A percentile compares a stretch with the other conserved stretches of the same genome.
Conservation (phyloP, 2,888 invertebrate genomes). For the Diarsia dahlii region DNA sequence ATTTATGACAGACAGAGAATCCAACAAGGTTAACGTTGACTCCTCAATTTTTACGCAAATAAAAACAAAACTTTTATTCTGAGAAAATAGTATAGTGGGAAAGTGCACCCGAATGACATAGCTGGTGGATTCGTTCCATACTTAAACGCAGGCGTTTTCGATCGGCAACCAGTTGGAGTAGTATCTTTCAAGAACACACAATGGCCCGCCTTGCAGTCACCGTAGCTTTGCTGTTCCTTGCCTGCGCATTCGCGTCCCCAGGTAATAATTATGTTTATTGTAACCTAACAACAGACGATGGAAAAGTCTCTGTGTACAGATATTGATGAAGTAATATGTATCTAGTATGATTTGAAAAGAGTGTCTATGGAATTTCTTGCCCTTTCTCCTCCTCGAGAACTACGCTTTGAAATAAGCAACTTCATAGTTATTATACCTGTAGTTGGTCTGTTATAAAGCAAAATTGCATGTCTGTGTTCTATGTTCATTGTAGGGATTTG, state of each 20-base stretch:
- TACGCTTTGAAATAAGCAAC: too few relatives aligned
- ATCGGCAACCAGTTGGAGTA: conserved; percentile 11
- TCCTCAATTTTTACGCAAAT: too few relatives aligned
- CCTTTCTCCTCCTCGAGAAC: too few relatives aligned
- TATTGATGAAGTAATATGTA: background rate
- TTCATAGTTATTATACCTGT: too few relatives aligned
- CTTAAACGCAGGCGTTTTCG: conserved; percentile 5
- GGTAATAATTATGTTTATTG: conserved; percentile 14
- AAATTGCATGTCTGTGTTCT: too few relatives aligned
- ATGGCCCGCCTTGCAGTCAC: conserved; percentile 19
- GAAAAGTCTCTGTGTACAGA: background rate
- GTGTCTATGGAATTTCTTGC: background rate
- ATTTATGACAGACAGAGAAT: background rate
- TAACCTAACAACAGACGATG: background rate
- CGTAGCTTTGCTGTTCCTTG: conserved; percentile 6
- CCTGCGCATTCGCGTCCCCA: conserved; percentile 19
- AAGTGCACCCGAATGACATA: conserved; percentile 21
- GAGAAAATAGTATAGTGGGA: background rate
- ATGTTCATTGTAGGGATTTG: too few relatives aligned
- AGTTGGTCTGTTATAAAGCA: too few relatives aligned
- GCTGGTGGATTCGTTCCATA: background rate
- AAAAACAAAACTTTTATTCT: background rate
- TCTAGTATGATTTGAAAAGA: background rate
- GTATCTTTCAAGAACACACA: background rate
- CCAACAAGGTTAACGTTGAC: too few relatives aligned